Percentiles rank a stretch among this genome's conserved stretches.
Conservation (phyloP, 2,113 vertebrate species). For the Pituophis catenifer region DNA sequence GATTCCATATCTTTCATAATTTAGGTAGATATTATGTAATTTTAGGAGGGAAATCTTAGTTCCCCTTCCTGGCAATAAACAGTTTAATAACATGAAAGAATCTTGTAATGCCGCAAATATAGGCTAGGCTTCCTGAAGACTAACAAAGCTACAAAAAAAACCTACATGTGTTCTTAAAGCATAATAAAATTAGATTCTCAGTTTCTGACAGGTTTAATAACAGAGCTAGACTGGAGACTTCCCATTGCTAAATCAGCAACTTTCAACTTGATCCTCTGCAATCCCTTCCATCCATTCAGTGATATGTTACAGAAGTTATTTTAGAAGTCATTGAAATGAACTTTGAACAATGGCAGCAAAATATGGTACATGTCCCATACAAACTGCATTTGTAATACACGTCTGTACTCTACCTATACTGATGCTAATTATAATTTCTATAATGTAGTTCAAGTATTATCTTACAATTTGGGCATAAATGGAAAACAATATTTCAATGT, state of each 20-base stretch:
- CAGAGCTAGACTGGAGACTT: background rate
- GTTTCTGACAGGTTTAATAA: background rate
- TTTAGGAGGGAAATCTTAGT: background rate
- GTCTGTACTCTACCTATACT: background rate
- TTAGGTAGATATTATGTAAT: background rate
- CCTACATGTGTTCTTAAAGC: constrained; percentile 9
- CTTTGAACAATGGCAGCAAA: background rate
- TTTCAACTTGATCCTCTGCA: background rate
- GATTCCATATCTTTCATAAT: background rate
- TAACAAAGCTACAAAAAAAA: background rate
- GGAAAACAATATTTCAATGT: background rate
- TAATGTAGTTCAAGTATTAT: background rate
- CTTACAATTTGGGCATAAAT: background rate
- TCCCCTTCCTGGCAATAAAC: background rate
- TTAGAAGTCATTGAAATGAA: background rate
- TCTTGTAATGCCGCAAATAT: background rate
- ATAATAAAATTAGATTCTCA: accelerated
- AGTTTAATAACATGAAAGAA: accelerated
- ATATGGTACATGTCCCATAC: background rate
- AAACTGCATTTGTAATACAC: background rate
- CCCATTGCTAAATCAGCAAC: background rate
- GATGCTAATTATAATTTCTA: background rate
- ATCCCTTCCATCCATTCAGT: background rate
- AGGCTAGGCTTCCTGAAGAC: background rate
- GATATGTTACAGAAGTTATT: background rate